Evolutionary conservation across 2,113 vertebrate genomes (phyloP), one percentile per base, ranked within the genome.

Genomic region (Psettodes erumei): DNA sequence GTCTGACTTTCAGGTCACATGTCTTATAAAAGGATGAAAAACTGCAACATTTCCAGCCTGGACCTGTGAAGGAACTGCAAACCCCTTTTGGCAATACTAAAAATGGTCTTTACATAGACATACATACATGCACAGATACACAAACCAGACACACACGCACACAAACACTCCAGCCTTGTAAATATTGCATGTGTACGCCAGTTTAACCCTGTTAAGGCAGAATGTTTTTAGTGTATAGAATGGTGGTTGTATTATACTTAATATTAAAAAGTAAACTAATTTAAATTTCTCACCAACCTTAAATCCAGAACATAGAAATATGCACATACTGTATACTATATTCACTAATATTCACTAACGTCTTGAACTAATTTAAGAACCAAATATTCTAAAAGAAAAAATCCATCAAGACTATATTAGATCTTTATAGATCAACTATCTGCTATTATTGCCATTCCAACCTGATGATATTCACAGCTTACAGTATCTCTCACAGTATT

Each of bases 101-200:
- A 79, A 83, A 68, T 68, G 75, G 40, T 75, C 54, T 68, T 63
- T 23, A 58, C 18, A 72, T 18, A 74, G n/a, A 71, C 61, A 71
- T 35, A 58, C 30, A 74, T 38, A 77, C 3, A 67, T 13, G 61
- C 8, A 37, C 9, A 58, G 11, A 71, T 25, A 63, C 16, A 72
- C 43, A 54, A 15, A 16, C 13, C 18, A 30, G 42, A 75, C 58
- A 62, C 56, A 62, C 25, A 35, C 45, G 63, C 42, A 69, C 75
- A 85, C 59, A 75, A 40, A 50, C 62, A 84, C 68, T 56, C 48
- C 79, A 84, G 73, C 75, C 74, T 75, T 94, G 93, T 94, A 93
- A 89, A 94, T 93, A 93, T 65, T 93, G 93, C 93, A 94, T 93
- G 93, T 88, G 81, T 82, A 84, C 61, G 74, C 71, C 65, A 61